Evolutionary conservation across 2,797 vertebrate genomes (phyloP).

Genomic region (Eleutherodactylus coqui): DNA sequence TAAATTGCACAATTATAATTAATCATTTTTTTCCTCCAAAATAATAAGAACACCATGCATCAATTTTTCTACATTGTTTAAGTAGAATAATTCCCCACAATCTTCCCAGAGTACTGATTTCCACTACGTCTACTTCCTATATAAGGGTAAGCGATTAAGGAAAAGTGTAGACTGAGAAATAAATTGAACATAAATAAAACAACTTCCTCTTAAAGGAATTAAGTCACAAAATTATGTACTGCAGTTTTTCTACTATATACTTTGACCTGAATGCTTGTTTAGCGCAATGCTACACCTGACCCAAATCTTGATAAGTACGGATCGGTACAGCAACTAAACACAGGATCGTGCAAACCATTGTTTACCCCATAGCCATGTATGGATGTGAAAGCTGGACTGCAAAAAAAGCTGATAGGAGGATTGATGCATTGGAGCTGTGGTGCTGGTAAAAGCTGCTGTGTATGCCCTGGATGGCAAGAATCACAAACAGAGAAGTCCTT

Average conservation of each 20-base stretch:
- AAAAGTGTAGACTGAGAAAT: background rate
- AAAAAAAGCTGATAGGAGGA: too few species aligned
- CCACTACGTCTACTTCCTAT: background rate
- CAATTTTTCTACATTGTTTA: background rate
- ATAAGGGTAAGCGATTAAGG: background rate
- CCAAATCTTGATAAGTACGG: too few species aligned
- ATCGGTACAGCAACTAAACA: too few species aligned
- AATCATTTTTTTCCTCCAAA: background rate
- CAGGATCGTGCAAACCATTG: too few species aligned
- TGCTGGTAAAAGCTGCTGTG: too few species aligned
- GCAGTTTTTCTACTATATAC: background rate
- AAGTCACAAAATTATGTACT: background rate
- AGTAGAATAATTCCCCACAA: background rate
- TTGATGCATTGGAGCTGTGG: too few species aligned
- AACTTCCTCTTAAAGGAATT: background rate
- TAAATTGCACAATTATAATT: too few species aligned
- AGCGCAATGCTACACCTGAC: too few species aligned
- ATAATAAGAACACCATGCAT: background rate
- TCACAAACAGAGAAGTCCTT: too few species aligned
- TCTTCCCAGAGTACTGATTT: background rate
- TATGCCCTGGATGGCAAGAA: too few species aligned
- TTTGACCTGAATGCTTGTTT: background rate
- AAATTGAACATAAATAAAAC: background rate
- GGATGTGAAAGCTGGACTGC: too few species aligned
- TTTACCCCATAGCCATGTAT: too few species aligned